These are phyloP conservation scores for Parauchenoglanis punctatus DNA, from an alignment of 2,797 vertebrate species.

Conservation along the genomic window DNA sequence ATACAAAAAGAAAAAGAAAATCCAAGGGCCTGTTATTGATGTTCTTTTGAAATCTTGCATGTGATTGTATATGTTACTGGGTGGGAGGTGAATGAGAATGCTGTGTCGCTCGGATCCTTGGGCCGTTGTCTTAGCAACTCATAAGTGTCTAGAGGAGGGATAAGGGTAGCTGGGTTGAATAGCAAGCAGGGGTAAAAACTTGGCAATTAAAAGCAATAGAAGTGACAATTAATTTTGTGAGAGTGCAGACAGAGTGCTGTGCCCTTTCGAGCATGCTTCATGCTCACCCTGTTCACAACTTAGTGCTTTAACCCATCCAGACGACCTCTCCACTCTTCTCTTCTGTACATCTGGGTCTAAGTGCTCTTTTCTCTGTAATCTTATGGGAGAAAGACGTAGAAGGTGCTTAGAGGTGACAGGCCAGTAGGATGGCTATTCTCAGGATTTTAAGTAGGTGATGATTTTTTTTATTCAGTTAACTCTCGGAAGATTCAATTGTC, in stretches of 20 bases:
- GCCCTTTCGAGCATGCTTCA: conserved; percentile 53
- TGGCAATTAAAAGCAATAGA: conserved; percentile 70
- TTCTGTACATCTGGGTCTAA: conserved; percentile 42
- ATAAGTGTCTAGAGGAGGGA: conserved; percentile 75
- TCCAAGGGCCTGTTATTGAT: conserved; percentile 5
- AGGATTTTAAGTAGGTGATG: conserved; percentile 13
- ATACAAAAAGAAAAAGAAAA: conserved; percentile 60
- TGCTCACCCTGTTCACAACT: conserved; percentile 50
- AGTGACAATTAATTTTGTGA: conserved; percentile 60
- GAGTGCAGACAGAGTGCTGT: conserved; percentile 49
- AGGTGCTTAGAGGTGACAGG: conserved; percentile 25
- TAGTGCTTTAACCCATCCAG: conserved; percentile 48
- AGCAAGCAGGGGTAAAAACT: conserved; percentile 68
- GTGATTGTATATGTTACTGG: conserved; percentile 42
- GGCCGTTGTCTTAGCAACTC: conserved; percentile 85
- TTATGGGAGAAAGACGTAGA: conserved; percentile 27
- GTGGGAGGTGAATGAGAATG: conserved; percentile 80
- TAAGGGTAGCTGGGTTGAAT: conserved; percentile 48
- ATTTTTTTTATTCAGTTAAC: background rate
- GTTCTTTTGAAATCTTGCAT: conserved; percentile 50
- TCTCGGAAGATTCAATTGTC: background rate
- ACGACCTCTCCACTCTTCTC: conserved; percentile 53
- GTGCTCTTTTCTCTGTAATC: conserved; percentile 46
- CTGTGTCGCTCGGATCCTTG: conserved; percentile 74
- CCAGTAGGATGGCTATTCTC: conserved; percentile 23